These are phyloP conservation scores for Rhopalosiphum maidis DNA, from an alignment of 1,140 invertebrate genomes.

Conservation along the genomic window DNA sequence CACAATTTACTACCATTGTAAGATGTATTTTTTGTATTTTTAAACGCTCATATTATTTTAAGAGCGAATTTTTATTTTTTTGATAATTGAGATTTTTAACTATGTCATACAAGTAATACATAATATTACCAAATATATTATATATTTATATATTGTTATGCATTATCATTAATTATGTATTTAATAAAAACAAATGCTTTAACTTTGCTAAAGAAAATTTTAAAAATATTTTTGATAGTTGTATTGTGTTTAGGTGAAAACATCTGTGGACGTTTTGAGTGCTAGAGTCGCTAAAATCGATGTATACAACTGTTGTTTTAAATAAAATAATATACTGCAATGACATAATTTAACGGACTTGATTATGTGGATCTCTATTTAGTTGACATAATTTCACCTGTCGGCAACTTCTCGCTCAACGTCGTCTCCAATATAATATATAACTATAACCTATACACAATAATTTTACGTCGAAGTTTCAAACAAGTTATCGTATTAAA, in stretches of 20 bases:
- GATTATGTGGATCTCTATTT: neutral
- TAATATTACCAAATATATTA: neutral
- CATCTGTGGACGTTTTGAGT: neutral
- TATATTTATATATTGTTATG: no score
- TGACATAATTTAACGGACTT: neutral
- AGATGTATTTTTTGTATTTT: neutral
- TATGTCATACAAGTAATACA: neutral
- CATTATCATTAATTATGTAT: neutral
- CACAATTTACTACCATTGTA: no score
- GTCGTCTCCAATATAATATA: neutral
- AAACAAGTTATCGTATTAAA: slow-evolving; percentile 1
- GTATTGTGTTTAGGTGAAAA: neutral
- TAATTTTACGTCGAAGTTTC: neutral
- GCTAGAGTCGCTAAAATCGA: neutral
- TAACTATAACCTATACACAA: neutral
- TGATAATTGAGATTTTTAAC: neutral
- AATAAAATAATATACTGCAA: neutral
- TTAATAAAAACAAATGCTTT: no score
- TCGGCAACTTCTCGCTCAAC: neutral
- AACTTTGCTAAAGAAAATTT: neutral
- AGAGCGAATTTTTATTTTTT: neutral
- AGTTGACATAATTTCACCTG: neutral
- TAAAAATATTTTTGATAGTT: neutral
- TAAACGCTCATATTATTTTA: neutral
- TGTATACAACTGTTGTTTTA: neutral